These are phyloP conservation scores for Calosoma granatense DNA, from an alignment of 1,140 invertebrate genomes.

Conservation along the genomic window DNA sequence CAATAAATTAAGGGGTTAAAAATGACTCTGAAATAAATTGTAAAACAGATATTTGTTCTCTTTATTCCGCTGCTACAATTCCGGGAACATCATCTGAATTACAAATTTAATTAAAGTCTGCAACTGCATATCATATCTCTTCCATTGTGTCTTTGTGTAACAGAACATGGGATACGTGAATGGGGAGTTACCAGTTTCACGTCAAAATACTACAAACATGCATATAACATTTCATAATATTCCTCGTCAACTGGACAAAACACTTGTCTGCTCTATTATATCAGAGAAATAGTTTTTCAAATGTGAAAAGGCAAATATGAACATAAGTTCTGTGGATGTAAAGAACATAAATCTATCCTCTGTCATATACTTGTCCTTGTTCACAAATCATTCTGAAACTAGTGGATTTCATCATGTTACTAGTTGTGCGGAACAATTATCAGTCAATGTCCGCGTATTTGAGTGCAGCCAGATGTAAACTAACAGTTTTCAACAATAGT, in stretches of 20 bases:
- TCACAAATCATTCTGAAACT: too few species aligned
- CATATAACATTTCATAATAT: background rate
- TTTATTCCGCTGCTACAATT: background rate
- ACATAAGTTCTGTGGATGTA: too few species aligned
- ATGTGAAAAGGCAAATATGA: too few species aligned
- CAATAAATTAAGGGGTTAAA: slow-evolving; percentile 8
- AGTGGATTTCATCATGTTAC: too few species aligned
- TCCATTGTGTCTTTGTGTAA: slow-evolving; percentile 4
- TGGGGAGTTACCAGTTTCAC: too few species aligned
- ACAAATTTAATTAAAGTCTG: slow-evolving; percentile 9
- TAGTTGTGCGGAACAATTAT: background rate
- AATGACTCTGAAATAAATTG: background rate
- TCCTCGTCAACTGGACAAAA: background rate
- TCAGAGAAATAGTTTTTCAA: too few species aligned
- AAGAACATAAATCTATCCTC: too few species aligned
- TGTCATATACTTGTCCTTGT: too few species aligned
- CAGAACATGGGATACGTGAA: too few species aligned
- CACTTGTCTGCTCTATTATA: background rate
- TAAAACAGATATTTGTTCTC: background rate
- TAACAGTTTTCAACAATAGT: background rate
- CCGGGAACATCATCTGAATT: background rate
- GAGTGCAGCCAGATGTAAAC: background rate
- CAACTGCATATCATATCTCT: slow-evolving; percentile 3
- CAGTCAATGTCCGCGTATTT: background rate
- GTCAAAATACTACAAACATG: background rate